Evolutionary conservation across 30 jellyfish, hydroid and myxozoan species (phyloP).

Genomic region (Aurelia coerulea): DNA sequence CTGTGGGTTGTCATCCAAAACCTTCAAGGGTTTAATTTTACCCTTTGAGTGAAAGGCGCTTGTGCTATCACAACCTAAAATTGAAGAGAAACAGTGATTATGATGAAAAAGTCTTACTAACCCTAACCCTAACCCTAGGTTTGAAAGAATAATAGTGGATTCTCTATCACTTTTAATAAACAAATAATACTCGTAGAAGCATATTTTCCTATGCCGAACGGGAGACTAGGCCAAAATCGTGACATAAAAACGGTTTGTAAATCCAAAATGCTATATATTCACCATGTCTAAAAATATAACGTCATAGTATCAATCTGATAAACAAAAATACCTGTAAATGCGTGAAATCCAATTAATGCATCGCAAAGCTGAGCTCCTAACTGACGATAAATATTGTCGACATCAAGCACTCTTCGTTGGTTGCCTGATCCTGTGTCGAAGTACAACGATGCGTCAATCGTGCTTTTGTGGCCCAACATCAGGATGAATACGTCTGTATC

Average conservation of each 20-base stretch:
- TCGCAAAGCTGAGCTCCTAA: slow-evolving; percentile 31
- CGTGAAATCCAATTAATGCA: slow-evolving; percentile 53
- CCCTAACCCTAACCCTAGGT: no score
- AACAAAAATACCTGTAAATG: slow-evolving; percentile 42
- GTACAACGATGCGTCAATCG: slow-evolving; percentile 13
- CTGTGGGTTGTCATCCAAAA: background rate
- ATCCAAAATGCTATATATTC: background rate
- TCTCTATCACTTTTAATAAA: no score
- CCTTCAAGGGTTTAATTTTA: slow-evolving; percentile 25
- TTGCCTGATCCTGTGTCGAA: slow-evolving; percentile 57
- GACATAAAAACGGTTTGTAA: background rate
- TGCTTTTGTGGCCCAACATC: slow-evolving; percentile 3
- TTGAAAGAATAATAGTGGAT: background rate
- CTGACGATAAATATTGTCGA: background rate
- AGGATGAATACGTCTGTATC: slow-evolving; percentile 52
- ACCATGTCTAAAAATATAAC: background rate
- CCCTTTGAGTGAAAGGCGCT: slow-evolving; percentile 55
- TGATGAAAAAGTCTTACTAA: background rate
- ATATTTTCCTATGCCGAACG: no score
- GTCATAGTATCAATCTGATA: background rate
- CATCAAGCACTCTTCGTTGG: slow-evolving; percentile 11
- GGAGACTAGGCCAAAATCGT: no score
- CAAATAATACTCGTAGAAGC: no score
- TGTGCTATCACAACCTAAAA: slow-evolving; percentile 40
- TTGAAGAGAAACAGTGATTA: background rate